Percentiles rank a stretch among this genome's conserved stretches.
Evolutionary conservation across 2,113 vertebrate genomes (phyloP).

Genomic region (Tonatia bakeri): DNA sequence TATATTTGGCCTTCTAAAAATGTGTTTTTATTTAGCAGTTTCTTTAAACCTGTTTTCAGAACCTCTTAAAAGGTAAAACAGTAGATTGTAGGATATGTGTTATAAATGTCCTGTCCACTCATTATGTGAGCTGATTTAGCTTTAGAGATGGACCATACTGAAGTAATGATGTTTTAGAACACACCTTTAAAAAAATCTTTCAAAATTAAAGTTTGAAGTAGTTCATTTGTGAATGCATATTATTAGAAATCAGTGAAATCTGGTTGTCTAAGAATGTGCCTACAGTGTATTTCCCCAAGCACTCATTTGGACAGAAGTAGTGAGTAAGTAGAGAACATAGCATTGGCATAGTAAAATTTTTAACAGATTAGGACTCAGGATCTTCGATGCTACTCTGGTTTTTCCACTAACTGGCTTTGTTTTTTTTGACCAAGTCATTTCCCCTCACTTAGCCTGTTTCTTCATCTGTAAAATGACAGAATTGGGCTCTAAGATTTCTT

Average conservation of each 20-base stretch:
- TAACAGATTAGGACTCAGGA: background rate
- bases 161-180: constrained; percentile 6
- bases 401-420: constrained; percentile 44
- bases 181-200: background rate
- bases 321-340: background rate
- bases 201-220: background rate
- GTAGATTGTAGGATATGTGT: background rate
- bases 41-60: constrained; percentile 20
- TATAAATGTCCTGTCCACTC: background rate
- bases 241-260: background rate
- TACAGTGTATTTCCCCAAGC: background rate
- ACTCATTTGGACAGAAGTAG: background rate
- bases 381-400: constrained; percentile 23
- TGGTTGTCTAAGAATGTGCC: background rate
- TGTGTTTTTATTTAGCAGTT: constrained; percentile 3
- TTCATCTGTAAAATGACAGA: background rate
- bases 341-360: background rate
- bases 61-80: background rate
- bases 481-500: background rate
- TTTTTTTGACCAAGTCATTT: constrained; percentile 18
- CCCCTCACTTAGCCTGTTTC: background rate
- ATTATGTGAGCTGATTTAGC: too few relatives aligned
- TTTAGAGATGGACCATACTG: background rate
- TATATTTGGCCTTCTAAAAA: constrained; percentile 32
- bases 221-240: background rate